Conservation (phyloP, 2,888 invertebrate species). For the Venusia cambrica region DNA sequence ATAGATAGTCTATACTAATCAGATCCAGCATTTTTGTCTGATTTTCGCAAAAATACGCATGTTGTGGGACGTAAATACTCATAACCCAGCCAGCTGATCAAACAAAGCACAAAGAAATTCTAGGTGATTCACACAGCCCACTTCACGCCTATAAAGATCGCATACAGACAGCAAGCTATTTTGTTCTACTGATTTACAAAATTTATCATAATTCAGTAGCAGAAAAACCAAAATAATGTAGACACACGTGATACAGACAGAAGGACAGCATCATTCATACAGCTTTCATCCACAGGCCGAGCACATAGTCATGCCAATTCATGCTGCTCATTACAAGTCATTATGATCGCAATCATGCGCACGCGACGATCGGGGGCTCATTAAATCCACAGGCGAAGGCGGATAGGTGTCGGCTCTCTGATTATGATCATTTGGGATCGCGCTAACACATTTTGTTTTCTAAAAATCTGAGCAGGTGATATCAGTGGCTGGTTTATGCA, state of each 20-base stretch:
- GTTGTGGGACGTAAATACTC: neutral
- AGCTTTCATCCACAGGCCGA: conserved; percentile 12
- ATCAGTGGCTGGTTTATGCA: no score
- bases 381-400: conserved; percentile 9
- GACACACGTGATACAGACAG: no score
- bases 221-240: no score
- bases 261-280: conserved; percentile 4
- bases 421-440: conserved; percentile 2
- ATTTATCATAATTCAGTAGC: no score
- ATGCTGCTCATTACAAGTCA: conserved; percentile 18
- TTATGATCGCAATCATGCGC: conserved; percentile 24
- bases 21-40: no score
- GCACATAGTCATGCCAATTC: conserved; percentile 8
- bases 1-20: no score
- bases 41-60: conserved; percentile 1
- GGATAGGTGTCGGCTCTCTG: conserved; percentile 6
- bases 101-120: conserved; percentile 12
- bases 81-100: conserved; percentile 17
- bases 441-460: no score
- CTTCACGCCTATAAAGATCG: conserved; percentile 1
- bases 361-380: conserved; percentile 24
- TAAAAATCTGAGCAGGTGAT: no score
- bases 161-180: no score
- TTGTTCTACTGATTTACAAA: no score
- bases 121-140: conserved; percentile 12